Base-by-base conservation (phyloP, 2,113 vertebrate genomes). In the Psammodynastes pulverulentus region DNA sequence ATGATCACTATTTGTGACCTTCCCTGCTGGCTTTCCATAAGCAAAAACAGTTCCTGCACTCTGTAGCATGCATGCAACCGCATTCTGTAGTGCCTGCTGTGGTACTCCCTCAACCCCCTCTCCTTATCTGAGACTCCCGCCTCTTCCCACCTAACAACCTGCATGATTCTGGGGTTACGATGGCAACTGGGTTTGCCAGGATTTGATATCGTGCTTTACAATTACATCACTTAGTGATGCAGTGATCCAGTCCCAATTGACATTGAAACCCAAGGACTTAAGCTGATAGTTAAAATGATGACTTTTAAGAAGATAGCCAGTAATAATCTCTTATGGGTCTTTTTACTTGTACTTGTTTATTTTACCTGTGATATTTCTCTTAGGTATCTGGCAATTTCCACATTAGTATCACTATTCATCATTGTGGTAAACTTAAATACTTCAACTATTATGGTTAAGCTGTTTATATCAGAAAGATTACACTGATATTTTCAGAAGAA, bases 371-470 rank as follows among this genome's bases (percentile, higher is more conserved):
- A 54, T 84, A 34, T 54, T 84, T 29, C 15, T 84, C 3, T 84
- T 84, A 43, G 1, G 89, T 90, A 10, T 84, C 54, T n/a, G 4
- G 23, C 72, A 46, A 19, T 84, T 85, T 26, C 17, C 79, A 48
- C 34, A 5, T 53, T 10, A 39, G 29, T 34, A 12, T 49, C n/a
- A 5, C 29, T 72, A 46, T 21, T 43, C 19, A 24, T 46, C 21
- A 24, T 26, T 26, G 23, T 85, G 23, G 9, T 85, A 79, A 43
- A 79, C 34, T 54, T 54, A 79, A 54, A 88, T 79, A 12, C 15
- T 79, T 0, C 34, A 26, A 26, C 26, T 17, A 26, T 58, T 26
- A 45, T 43, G 19, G 45, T 26, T 84, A n/a, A 0, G 0, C 72
- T 90, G 5, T 1, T 1, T 79, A 34, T 90, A 34, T 12, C 92